A percentile compares a stretch with the other conserved stretches of the same genome.
Evolutionary conservation across 2,797 vertebrate genomes (phyloP).

Genomic region (Mormyrops boulengeri): DNA sequence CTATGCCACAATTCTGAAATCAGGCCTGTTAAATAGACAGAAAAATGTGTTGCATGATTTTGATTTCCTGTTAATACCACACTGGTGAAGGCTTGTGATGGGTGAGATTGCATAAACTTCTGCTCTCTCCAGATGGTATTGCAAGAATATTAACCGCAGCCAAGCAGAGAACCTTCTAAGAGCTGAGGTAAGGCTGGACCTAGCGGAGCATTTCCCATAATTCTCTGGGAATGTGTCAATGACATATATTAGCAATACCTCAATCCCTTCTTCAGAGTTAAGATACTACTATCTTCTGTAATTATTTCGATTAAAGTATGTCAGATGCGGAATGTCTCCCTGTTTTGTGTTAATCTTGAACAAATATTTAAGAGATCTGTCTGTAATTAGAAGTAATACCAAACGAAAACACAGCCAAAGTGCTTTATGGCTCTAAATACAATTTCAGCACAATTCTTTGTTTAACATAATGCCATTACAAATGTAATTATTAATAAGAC

Average conservation of each 20-base stretch:
- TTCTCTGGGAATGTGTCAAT: background rate
- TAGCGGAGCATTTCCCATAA: background rate
- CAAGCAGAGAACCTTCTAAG: constrained; percentile 83
- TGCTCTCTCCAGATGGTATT: constrained; percentile 78
- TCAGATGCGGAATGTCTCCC: background rate
- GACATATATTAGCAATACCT: background rate
- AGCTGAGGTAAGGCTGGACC: background rate
- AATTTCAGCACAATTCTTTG: background rate
- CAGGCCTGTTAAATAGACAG: background rate
- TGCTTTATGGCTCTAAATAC: background rate
- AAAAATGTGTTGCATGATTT: too few relatives aligned
- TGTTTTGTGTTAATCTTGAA: background rate
- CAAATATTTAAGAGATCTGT: background rate
- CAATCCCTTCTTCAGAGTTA: background rate
- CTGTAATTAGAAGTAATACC: background rate
- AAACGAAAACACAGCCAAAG: background rate
- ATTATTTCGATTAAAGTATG: background rate
- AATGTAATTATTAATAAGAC: background rate
- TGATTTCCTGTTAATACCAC: background rate
- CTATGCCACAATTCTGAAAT: background rate
- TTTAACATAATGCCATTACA: background rate
- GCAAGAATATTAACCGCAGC: constrained; percentile 90
- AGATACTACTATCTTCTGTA: background rate
- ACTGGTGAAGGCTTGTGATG: background rate
- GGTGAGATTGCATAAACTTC: background rate